phyloP scores from a whole-genome alignment of 2,797 vertebrate genomes.

The Momotus momota region DNA sequence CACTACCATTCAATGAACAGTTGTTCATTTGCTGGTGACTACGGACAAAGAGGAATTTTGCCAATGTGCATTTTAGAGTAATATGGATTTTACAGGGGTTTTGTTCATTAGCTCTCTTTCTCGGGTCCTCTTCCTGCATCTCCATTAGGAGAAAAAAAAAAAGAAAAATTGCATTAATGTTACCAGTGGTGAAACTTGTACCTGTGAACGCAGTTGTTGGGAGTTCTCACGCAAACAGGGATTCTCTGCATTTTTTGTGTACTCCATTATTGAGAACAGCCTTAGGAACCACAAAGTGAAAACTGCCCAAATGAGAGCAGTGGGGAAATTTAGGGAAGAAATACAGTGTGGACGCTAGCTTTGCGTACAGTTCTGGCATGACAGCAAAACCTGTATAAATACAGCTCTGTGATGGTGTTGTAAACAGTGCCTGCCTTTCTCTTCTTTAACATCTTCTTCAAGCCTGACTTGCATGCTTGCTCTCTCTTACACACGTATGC shows the following conservation, averaged over 20 bases:
- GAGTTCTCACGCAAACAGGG: background rate
- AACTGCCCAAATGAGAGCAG: background rate
- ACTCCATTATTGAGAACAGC: background rate
- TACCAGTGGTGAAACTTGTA: background rate
- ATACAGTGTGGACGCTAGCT: background rate
- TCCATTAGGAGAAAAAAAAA: background rate
- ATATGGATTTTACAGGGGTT: background rate
- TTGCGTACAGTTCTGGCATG: background rate
- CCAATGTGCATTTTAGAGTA: background rate
- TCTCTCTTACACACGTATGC: background rate
- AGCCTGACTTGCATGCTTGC: background rate
- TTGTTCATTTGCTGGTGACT: background rate
- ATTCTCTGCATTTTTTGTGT: background rate
- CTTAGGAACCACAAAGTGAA: background rate
- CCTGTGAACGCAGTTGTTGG: background rate
- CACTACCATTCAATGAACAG: background rate
- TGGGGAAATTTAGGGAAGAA: background rate
- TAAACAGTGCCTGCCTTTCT: background rate
- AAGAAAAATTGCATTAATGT: background rate
- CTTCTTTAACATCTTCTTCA: background rate
- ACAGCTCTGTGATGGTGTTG: background rate
- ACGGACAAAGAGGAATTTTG: background rate
- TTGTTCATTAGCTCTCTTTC: background rate
- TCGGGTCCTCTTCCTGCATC: fast-evolving
- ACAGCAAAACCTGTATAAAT: slow-evolving; percentile 4